phyloP scores from a whole-genome alignment of 2,888 invertebrate species.

The Papilio protenor region DNA sequence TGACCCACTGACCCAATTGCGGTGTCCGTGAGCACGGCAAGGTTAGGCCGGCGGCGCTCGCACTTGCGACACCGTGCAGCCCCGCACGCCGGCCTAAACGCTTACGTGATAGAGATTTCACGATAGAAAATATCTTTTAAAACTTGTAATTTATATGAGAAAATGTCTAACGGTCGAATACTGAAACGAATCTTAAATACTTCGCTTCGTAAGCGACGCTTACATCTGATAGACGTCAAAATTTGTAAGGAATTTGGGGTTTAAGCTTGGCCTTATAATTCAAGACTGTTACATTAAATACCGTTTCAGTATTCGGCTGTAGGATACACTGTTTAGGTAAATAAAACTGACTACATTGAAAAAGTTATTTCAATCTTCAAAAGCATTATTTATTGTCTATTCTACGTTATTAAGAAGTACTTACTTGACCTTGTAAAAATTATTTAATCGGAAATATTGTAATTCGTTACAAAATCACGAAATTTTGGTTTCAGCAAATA shows the following conservation, averaged over 20 bases:
- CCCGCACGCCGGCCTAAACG: neutral
- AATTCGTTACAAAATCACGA: too few species aligned
- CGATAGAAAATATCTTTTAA: slow-evolving; percentile 25
- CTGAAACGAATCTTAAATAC: too few species aligned
- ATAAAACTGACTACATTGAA: neutral
- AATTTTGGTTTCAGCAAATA: too few species aligned
- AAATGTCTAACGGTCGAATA: neutral
- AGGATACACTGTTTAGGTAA: neutral
- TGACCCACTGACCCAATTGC: slow-evolving; percentile 75
- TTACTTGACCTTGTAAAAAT: neutral
- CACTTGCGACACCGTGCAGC: slow-evolving; percentile 32
- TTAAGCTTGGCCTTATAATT: too few species aligned
- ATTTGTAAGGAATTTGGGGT: too few species aligned
- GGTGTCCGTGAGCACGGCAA: slow-evolving; percentile 73
- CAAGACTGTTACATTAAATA: too few species aligned
- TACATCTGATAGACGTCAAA: too few species aligned
- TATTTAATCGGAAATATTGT: neutral
- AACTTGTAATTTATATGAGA: neutral
- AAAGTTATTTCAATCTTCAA: too few species aligned
- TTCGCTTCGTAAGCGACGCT: too few species aligned
- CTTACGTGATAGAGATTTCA: slow-evolving; percentile 26
- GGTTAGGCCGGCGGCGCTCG: slow-evolving; percentile 64
- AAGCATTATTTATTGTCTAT: too few species aligned
- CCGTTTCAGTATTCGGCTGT: too few species aligned
- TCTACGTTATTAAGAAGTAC: neutral